Evolutionary conservation across 2,888 invertebrate species (phyloP).

Genomic region (Arrhopalites spinosus): DNA sequence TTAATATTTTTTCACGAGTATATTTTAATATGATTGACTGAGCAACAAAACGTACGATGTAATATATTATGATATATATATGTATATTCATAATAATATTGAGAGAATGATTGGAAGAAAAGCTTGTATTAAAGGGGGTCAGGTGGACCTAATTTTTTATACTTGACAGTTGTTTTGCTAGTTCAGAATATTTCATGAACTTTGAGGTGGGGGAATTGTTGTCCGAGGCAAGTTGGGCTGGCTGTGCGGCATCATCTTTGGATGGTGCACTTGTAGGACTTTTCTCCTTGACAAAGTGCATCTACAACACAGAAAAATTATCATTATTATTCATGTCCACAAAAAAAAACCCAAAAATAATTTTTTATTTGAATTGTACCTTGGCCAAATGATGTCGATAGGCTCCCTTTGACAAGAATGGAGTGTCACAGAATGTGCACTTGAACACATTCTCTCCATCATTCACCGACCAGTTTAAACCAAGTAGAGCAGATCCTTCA

Average conservation of each 20-base stretch:
- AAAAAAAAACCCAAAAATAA: too few relatives aligned
- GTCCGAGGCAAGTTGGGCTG: slow-evolving; percentile 63
- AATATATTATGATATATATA: slow-evolving; percentile 20
- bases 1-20: slow-evolving; percentile 31
- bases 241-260: slow-evolving; percentile 63
- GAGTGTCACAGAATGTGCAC: slow-evolving; percentile 92
- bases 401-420: slow-evolving; percentile 94
- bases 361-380: too few relatives aligned
- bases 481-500: slow-evolving; percentile 41
- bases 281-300: slow-evolving; percentile 85
- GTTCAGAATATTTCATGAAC: slow-evolving; percentile 97
- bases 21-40: slow-evolving; percentile 40
- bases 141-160: slow-evolving; percentile 60
- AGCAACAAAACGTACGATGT: slow-evolving; percentile 37
- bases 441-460: slow-evolving; percentile 69
- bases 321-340: too few relatives aligned
- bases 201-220: slow-evolving; percentile 96
- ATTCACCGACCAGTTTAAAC: slow-evolving; percentile 45
- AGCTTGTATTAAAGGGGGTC: slow-evolving; percentile 31
- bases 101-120: slow-evolving; percentile 38
- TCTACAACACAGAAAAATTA: too few relatives aligned
- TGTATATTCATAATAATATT: slow-evolving; percentile 22
- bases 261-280: slow-evolving; percentile 58
- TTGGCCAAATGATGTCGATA: slow-evolving; percentile 95
- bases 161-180: slow-evolving; percentile 98